Conservation (phyloP, 2,113 vertebrate species). For the Oceanodroma tethys region DNA sequence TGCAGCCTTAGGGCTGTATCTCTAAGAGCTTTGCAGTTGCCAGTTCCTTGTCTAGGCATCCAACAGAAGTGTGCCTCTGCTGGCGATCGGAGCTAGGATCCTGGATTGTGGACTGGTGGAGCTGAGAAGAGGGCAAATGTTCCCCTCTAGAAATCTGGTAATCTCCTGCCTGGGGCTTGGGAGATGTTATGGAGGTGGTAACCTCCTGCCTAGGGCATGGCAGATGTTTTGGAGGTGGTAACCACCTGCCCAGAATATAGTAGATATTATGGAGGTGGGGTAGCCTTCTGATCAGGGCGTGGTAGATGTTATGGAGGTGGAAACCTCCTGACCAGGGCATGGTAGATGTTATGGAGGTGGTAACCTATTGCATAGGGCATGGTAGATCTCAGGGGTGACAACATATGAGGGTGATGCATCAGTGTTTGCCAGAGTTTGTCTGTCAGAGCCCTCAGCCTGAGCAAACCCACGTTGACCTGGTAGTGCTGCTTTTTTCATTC, state of each 20-base stretch:
- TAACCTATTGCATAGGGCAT: neutral
- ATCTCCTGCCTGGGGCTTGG: neutral
- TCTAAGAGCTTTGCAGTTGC: neutral
- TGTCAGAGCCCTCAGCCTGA: neutral
- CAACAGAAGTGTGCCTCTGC: neutral
- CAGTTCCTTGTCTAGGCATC: neutral
- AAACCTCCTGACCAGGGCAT: neutral
- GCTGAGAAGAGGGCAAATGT: neutral
- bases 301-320: neutral
- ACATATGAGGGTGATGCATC: accelerated
- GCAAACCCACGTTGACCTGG: neutral
- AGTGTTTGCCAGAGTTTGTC: neutral
- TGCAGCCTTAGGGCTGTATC: neutral
- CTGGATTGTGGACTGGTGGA: neutral
- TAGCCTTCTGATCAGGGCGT: neutral
- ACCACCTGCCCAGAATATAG: neutral
- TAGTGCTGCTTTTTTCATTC: neutral
- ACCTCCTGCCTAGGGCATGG: neutral
- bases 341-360: neutral
- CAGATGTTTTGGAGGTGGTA: neutral
- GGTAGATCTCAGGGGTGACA: neutral
- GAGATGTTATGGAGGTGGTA: neutral
- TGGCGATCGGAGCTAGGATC: neutral
- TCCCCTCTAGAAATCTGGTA: neutral
- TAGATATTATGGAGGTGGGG: neutral